Evolutionary conservation across 2,888 invertebrate species (phyloP).

Genomic region (Napeogenes sylphis): DNA sequence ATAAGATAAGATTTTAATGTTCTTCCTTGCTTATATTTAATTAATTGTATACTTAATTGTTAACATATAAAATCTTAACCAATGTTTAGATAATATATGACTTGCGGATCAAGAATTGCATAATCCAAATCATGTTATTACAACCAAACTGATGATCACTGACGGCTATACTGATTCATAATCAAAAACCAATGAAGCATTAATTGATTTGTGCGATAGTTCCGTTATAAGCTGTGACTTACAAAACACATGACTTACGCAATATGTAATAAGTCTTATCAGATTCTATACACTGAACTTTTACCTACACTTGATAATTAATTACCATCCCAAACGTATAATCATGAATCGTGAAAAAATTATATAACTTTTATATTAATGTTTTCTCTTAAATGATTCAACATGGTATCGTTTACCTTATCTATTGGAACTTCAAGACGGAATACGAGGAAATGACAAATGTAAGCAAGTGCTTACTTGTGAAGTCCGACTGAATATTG

Average conservation of each 20-base stretch:
- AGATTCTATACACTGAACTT: constrained; percentile 8
- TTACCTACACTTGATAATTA: constrained; percentile 7
- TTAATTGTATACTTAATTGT: no score
- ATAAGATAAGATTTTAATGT: background rate
- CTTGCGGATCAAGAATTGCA: constrained; percentile 16
- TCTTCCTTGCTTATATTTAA: no score
- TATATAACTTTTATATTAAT: background rate
- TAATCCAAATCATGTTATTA: constrained; percentile 22
- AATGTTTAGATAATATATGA: constrained; percentile 21
- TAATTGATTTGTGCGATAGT: constrained; percentile 22
- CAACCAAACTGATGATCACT: constrained; percentile 20
- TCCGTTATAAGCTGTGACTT: constrained; percentile 24
- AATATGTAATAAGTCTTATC: constrained; percentile 16
- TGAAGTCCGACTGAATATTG: constrained; percentile 9
- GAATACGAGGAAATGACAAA: constrained; percentile 22
- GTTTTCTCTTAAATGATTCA: constrained; percentile 9
- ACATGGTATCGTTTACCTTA: constrained; percentile 17
- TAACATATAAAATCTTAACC: constrained; percentile 10
- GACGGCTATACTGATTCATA: constrained; percentile 26
- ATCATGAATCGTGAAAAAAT: background rate
- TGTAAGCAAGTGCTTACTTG: constrained; percentile 23
- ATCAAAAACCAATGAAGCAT: constrained; percentile 26
- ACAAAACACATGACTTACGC: constrained; percentile 19
- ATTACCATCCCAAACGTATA: background rate
- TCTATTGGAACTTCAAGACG: constrained; percentile 13